Percentiles rank a stretch among this genome's conserved stretches.
phyloP scores from a whole-genome alignment of 1,140 invertebrate genomes.

The Drosophila carrolli region DNA sequence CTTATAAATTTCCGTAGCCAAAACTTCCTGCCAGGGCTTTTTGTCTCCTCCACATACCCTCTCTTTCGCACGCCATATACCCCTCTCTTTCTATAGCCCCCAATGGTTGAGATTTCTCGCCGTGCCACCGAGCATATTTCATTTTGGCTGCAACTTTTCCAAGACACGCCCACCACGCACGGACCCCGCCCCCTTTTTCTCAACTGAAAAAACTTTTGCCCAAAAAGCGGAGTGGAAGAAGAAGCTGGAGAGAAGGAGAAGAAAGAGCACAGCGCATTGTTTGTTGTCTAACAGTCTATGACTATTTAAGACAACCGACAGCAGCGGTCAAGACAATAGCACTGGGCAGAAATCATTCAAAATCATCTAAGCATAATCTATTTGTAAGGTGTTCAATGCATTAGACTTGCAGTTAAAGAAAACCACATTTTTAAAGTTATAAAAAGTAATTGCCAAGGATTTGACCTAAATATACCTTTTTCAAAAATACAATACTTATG shows the following conservation, averaged over 20 bases:
- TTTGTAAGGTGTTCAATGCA: too few relatives aligned
- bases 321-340: neutral
- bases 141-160: constrained; percentile 77
- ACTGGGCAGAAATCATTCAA: neutral
- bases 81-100: constrained; percentile 2
- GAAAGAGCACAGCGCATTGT: constrained; percentile 48
- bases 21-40: constrained; percentile 76
- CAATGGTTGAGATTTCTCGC: constrained; percentile 65
- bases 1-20: constrained; percentile 82
- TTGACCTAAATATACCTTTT: too few relatives aligned
- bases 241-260: constrained; percentile 20
- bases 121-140: constrained; percentile 79
- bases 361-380: too few relatives aligned
- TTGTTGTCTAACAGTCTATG: constrained; percentile 81
- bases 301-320: constrained; percentile 69
- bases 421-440: too few relatives aligned
- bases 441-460: too few relatives aligned
- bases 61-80: neutral
- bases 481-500: too few relatives aligned
- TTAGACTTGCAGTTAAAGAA: too few relatives aligned
- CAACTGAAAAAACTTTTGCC: constrained; percentile 61
- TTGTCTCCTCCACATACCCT: constrained; percentile 38
- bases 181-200: constrained; percentile 15
- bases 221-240: constrained; percentile 26
- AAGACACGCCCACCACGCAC: constrained; percentile 67